Conservation (phyloP, 1,140 invertebrate genomes). For the Caenorhabditis brenneri region DNA sequence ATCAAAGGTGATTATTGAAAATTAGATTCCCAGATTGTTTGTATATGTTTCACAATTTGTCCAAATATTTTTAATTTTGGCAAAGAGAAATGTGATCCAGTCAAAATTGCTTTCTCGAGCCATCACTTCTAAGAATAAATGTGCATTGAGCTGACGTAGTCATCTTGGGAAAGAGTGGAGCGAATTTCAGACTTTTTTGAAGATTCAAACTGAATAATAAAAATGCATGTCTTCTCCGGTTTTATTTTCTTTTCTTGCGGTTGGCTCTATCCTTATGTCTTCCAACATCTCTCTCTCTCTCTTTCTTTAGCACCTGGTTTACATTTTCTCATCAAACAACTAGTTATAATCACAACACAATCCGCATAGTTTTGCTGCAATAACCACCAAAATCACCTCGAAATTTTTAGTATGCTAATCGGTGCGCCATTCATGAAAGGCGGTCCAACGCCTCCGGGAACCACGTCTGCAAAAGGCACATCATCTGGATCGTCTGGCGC, state of each 20-base stretch:
- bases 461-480: not conserved
- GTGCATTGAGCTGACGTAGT: too few species aligned
- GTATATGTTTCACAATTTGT: not conserved
- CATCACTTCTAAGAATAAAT: too few species aligned
- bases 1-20: not conserved
- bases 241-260: not conserved
- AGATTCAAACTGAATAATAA: not conserved
- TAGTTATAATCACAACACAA: too few species aligned
- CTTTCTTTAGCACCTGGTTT: too few species aligned
- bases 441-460: conserved; percentile 1
- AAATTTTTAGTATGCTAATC: conserved; percentile 37
- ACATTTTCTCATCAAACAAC: too few species aligned
- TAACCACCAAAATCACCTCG: not conserved
- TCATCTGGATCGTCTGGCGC: conserved; percentile 9
- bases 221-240: not conserved
- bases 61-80: too few species aligned
- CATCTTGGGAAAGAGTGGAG: too few species aligned
- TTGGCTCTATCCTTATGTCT: not conserved
- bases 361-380: not conserved
- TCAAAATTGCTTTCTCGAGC: too few species aligned
- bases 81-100: too few species aligned
- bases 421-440: conserved; percentile 30
- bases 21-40: not conserved
- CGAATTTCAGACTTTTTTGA: not conserved
- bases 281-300: not conserved